phyloP scores from a whole-genome alignment of 2,797 vertebrate species.

The Chaetophractus vellerosus region DNA sequence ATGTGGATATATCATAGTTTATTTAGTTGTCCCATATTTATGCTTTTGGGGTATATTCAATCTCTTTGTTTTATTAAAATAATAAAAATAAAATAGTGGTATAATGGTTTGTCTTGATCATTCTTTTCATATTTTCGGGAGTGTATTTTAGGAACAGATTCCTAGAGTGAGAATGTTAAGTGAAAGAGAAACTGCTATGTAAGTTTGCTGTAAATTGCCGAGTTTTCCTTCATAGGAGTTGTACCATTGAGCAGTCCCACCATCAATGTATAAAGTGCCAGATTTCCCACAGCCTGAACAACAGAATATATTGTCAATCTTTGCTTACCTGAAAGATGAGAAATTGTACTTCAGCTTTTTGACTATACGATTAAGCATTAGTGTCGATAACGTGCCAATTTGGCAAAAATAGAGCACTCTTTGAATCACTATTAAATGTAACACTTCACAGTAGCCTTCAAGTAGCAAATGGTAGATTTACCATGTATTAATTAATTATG shows the following conservation, averaged over 20 bases:
- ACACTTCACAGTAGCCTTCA: neutral
- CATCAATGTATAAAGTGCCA: neutral
- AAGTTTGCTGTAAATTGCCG: neutral
- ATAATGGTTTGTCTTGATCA: neutral
- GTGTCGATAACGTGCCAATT: neutral
- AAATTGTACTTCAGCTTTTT: neutral
- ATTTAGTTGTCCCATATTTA: neutral
- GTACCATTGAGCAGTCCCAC: neutral
- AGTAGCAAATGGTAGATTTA: neutral
- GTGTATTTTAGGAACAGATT: neutral
- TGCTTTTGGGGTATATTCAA: neutral
- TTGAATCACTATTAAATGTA: neutral
- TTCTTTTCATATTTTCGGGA: neutral
- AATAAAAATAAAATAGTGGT: neutral
- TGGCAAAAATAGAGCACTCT: neutral
- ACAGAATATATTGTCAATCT: neutral
- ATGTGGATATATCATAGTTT: neutral
- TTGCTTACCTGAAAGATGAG: neutral
- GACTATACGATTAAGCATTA: neutral
- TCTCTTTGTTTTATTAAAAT: neutral
- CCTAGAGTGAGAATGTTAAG: neutral
- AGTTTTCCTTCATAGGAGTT: neutral
- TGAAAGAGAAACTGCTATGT: neutral
- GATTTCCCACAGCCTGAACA: neutral
- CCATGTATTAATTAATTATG: neutral